A percentile compares a stretch with the other conserved stretches of the same genome.
Conservation (phyloP, 1,140 invertebrate genomes). For the Tetranychus cinnabarinus region DNA sequence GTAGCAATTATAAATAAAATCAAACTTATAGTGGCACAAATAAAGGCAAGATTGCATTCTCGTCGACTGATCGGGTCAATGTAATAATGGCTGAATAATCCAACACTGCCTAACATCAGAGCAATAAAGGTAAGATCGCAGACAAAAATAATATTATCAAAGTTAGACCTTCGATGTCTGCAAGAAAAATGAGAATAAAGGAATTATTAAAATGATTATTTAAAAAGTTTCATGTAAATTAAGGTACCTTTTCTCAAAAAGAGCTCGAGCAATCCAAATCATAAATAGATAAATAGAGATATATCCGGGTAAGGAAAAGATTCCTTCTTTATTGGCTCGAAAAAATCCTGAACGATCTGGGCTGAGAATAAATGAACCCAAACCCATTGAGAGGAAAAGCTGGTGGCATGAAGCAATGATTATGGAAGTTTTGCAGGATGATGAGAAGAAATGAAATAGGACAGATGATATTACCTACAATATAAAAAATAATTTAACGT, state of each 20-base stretch:
- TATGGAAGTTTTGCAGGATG: neutral
- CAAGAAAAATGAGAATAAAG: neutral
- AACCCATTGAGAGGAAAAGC: constrained; percentile 26
- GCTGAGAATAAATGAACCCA: constrained; percentile 46
- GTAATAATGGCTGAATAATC: constrained; percentile 24
- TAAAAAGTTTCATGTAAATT: neutral
- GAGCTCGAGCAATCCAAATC: constrained; percentile 36
- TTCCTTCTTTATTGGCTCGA: constrained; percentile 65
- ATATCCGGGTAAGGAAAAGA: constrained; percentile 59
- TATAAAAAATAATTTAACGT: neutral
- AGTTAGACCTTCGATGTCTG: neutral
- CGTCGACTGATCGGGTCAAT: constrained; percentile 34
- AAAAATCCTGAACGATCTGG: constrained; percentile 34
- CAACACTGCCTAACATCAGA: constrained; percentile 25
- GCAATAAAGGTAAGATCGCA: neutral
- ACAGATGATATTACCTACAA: neutral
- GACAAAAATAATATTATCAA: constrained; percentile 12
- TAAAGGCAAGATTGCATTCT: constrained; percentile 49
- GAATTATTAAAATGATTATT: neutral
- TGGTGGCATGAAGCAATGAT: neutral
- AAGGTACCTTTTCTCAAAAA: constrained; percentile 15
- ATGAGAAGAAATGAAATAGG: neutral
- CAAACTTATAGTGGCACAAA: constrained; percentile 33
- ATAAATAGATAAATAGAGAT: constrained; percentile 51
- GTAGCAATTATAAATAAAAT: constrained; percentile 28